Base-by-base conservation (phyloP, 1,140 invertebrate species). In the Sycophaga agraensis region DNA sequence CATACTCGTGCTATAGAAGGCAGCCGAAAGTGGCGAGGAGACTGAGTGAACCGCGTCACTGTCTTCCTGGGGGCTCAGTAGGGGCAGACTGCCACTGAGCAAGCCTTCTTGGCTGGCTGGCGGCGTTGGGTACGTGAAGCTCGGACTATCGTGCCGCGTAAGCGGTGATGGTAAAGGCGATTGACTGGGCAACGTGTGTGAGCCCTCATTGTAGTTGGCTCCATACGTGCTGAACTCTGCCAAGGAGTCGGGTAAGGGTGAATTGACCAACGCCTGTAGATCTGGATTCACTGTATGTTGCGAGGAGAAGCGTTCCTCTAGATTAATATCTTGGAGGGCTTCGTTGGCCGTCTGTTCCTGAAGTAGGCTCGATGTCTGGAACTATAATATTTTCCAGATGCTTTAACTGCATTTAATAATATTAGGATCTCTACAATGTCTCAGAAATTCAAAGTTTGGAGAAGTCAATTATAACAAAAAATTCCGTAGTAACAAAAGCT, bases 1-100 rank as follows among this genome's bases (percentile, higher is more conserved):
- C 84, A 92, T 91, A 17, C 89, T 89, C n/a, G 88, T 88, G n/a
- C 89, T 90, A 73, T 91, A 92, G 74, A 91, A 92, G 0, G 90
- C 89, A 24, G 90, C 89, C 1, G 90, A 89, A 0, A 92, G 73
- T 0, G 90, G 89, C 2, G 87, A 88, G 7, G 87, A 88, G 2
- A 86, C 85, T 53, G 88, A 87, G 16, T 84, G 82, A 0, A 85
- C 84, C 60, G 84, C 82, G 28, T 86, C 86, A 1, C 74, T 69
- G 24, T 81, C 79, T 34, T 81, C 75, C 48, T 81, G 83, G 0
- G 84, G 76, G 59, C 84, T 84, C 6, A 85, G 65, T 31, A 84
- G 77, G 11, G 83, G 83, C 16, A 84, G 66, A 43, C 72, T 83
- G 9, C 83, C 83, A 22, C 73, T 78, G 24, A 77, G 63, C 0